phyloP scores from a whole-genome alignment of 2,113 vertebrate species.

The Sarotherodon lohbergeri region DNA sequence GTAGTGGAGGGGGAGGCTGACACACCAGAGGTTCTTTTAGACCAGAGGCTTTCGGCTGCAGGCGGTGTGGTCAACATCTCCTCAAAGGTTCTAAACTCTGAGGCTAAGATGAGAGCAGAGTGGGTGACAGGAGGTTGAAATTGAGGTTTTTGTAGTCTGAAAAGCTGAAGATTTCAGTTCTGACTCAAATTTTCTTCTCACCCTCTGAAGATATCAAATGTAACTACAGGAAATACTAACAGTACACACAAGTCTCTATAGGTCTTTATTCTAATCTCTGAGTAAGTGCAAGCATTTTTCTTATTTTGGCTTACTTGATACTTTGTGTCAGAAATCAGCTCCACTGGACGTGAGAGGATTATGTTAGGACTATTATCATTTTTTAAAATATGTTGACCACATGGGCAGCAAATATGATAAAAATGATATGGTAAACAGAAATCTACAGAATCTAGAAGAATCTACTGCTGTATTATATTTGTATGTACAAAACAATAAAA shows the following conservation, averaged over 20 bases:
- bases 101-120: neutral
- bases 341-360: neutral
- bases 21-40: neutral
- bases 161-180: neutral
- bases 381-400: neutral
- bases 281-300: neutral
- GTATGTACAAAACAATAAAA: neutral
- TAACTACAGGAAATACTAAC: neutral
- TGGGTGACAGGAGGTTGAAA: neutral
- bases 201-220: neutral
- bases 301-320: neutral
- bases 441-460: neutral
- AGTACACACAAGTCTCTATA: neutral
- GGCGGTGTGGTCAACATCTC: neutral
- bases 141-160: neutral
- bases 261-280: neutral
- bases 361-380: neutral
- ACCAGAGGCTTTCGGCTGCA: neutral
- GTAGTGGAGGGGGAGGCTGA: neutral
- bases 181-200: neutral
- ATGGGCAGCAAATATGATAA: neutral
- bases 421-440: neutral
- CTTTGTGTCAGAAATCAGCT: neutral
- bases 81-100: neutral
- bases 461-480: neutral